Percentiles rank a stretch among this genome's conserved stretches.
Conservation (phyloP, 2,113 vertebrate species). For the Connochaetes taurinus region DNA sequence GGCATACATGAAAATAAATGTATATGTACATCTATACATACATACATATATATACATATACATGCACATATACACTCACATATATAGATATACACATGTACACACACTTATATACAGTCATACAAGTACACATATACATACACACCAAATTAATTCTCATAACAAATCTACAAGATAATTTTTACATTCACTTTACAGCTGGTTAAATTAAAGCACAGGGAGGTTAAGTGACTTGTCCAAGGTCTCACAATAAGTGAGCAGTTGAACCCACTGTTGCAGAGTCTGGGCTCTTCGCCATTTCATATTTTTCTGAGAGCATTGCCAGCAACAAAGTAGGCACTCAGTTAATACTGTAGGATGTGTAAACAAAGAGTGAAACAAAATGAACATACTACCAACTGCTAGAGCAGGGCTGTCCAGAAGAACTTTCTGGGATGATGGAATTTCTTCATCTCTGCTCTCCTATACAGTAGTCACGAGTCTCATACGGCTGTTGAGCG, state of each 20-base stretch:
- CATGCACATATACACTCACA: background rate
- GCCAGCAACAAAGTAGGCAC: background rate
- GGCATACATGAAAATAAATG: background rate
- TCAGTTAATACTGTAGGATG: background rate
- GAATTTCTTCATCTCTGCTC: background rate
- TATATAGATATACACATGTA: background rate
- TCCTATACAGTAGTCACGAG: background rate
- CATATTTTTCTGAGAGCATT: background rate
- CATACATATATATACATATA: no score
- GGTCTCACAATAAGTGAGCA: background rate
- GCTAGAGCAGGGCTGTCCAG: background rate
- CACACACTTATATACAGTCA: background rate
- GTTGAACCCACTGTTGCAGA: background rate
- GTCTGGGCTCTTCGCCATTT: background rate
- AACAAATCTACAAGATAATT: background rate
- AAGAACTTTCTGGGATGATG: background rate
- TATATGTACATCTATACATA: background rate
- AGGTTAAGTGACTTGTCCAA: background rate
- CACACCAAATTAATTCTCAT: background rate
- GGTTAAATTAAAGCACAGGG: background rate
- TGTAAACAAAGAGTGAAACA: background rate
- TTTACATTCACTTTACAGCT: background rate
- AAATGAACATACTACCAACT: background rate
- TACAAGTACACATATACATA: background rate
- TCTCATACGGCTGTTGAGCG: background rate